Evolutionary conservation across 2,797 vertebrate species (phyloP).

Genomic region (Triplophysa bombifrons): DNA sequence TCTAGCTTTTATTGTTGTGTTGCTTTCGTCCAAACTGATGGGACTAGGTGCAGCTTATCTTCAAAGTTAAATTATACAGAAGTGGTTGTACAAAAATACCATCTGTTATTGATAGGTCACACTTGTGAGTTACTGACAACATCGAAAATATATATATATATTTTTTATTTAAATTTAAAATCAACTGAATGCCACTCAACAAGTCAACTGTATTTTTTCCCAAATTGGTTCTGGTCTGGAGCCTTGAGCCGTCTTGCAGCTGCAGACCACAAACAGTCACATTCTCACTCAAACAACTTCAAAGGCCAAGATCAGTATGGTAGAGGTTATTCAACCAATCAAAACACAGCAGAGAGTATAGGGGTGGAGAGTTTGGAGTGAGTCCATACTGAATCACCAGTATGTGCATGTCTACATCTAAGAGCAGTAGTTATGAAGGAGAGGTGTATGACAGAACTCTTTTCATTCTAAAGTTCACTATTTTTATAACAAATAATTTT

Average conservation of each 20-base stretch:
- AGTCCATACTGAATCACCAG: neutral
- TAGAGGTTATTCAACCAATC: slow-evolving; percentile 44
- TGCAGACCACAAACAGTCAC: slow-evolving; percentile 49
- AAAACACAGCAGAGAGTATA: neutral
- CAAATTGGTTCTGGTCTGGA: slow-evolving; percentile 23
- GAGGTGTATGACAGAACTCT: neutral
- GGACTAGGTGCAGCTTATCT: too few species aligned
- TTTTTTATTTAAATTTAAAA: too few species aligned
- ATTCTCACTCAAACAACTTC: slow-evolving; percentile 46
- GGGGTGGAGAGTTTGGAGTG: slow-evolving; percentile 1
- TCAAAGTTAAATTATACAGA: too few species aligned
- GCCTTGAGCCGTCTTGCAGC: slow-evolving; percentile 4
- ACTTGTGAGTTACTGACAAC: too few species aligned
- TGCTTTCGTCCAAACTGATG: too few species aligned
- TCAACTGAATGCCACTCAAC: too few species aligned
- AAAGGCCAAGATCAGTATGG: neutral
- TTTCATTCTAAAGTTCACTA: too few species aligned
- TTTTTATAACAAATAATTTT: too few species aligned
- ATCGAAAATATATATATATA: too few species aligned
- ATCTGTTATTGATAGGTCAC: too few species aligned
- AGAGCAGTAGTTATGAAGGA: neutral
- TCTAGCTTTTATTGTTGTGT: too few species aligned
- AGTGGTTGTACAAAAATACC: too few species aligned
- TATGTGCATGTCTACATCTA: neutral
- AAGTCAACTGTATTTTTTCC: slow-evolving; percentile 12